Evolutionary conservation across 2,888 invertebrate species (phyloP), one percentile per base, ranked within the genome.

Genomic region (Tenthredo amoena): DNA sequence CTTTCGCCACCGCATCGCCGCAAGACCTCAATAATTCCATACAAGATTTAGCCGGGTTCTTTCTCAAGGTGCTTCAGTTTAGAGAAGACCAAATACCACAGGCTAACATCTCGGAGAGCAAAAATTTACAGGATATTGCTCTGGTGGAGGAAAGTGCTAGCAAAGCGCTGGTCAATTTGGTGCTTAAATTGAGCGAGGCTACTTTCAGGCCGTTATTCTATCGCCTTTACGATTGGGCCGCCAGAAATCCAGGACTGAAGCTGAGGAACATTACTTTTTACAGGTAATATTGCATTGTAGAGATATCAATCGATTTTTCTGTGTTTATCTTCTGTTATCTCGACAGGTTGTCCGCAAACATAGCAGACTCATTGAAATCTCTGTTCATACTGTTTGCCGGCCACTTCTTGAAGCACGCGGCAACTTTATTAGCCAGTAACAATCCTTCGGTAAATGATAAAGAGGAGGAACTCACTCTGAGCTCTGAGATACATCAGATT

Each of bases 381-480:
- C 94, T 99, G 0, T 99, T 99, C 93, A 97, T 97, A 0, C 94
- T 98, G n/a, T 99, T 99, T 92, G 98, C 98, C 76, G 97, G 97
- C 0, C 97, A 97, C 90, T 97, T 98, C 89, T 94, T 99, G 21
- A 96, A 96, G 90, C 97, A 98, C 92, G 96, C 98, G 0, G 96
- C 98, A 0, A 94, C 95, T 0, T 93, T 97, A n/a, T 94, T 98
- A 18, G 96, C 96, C 85, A 93, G 95, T 58, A 97, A 96, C 90
- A 97, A 98, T 92, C 94, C 93, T 2, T 94, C 94, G 15, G 95
- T 96, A 93, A 94, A 91, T 0, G 94, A 95, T 84, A 91, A 91
- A 6, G 93, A 94, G 0, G 93, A 94, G 0, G 94, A 95, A 1
- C 95, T 96, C 92, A 95, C 96, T 87, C 91, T 95, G n/a, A 91